Evolutionary conservation across 37 sponge, comb jelly and placozoan species (phyloP).

Genomic region (Tethya wilhelma): DNA sequence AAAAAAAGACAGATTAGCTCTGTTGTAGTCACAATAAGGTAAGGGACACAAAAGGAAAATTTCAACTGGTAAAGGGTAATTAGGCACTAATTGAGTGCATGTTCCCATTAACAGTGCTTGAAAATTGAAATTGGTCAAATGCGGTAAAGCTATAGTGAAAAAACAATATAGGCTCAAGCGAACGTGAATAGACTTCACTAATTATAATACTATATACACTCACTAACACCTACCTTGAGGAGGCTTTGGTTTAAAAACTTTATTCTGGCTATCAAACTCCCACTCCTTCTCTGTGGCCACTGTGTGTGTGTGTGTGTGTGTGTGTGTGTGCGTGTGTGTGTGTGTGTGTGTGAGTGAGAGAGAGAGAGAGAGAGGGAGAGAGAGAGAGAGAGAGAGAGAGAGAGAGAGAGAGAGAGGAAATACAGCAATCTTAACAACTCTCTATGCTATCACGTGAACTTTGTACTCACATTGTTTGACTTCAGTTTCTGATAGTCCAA

Average conservation of each 20-base stretch:
- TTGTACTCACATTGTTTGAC: slow-evolving; percentile 27
- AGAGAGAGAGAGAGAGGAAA: neutral
- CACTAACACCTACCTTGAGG: neutral
- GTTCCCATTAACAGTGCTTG: too few species aligned
- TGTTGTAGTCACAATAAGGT: too few species aligned
- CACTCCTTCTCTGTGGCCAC: slow-evolving; percentile 44
- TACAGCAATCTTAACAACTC: neutral
- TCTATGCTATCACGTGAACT: neutral
- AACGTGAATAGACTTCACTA: neutral
- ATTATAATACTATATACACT: neutral
- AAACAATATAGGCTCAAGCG: neutral
- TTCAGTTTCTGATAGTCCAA: slow-evolving; percentile 38
- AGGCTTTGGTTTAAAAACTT: slow-evolving; percentile 38
- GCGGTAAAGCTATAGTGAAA: neutral
- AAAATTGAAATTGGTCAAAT: neutral
- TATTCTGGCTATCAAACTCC: slow-evolving; percentile 36
- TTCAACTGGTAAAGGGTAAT: too few species aligned
- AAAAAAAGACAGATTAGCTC: too few species aligned
- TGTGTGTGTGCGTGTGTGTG: neutral
- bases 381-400: neutral
- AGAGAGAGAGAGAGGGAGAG: neutral
- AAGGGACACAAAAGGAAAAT: too few species aligned
- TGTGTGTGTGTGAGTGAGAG: neutral
- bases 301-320: neutral
- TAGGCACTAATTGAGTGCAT: too few species aligned